phyloP scores from a whole-genome alignment of 2,888 invertebrate genomes.

The Hermodice carunculata region DNA sequence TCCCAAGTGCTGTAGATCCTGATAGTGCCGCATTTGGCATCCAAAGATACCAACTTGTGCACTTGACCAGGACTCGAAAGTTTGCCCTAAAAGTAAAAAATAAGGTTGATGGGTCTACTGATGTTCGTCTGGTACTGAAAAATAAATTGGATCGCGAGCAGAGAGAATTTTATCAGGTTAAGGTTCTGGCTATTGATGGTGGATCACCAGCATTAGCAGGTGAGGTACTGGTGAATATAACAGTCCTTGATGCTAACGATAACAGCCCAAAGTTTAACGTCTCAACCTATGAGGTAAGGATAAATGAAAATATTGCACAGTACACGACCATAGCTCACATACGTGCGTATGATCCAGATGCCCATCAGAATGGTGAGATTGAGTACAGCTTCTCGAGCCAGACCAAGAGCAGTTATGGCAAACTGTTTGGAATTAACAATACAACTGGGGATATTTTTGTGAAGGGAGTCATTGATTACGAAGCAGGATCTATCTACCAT shows the following conservation, averaged over 20 bases:
- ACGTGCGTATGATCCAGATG: constrained; percentile 17
- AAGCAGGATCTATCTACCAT: constrained; percentile 18
- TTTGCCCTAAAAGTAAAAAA: constrained; percentile 12
- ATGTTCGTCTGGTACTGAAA: constrained; percentile 52
- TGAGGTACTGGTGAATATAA: constrained; percentile 20
- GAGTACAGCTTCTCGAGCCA: constrained; percentile 31
- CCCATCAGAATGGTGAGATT: constrained; percentile 16
- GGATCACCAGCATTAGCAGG: constrained; percentile 17
- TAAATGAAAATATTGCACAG: constrained; percentile 8
- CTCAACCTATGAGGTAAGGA: constrained; percentile 14
- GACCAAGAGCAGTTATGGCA: constrained; percentile 33
- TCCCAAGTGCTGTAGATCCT: constrained; percentile 38
- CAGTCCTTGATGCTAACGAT: constrained; percentile 27
- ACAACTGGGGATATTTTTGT: constrained; percentile 36
- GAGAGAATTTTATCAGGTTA: constrained; percentile 45
- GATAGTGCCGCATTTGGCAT: constrained; percentile 36
- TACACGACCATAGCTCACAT: constrained; percentile 12
- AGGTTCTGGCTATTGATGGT: constrained; percentile 22
- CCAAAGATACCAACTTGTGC: constrained; percentile 32
- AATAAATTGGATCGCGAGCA: constrained; percentile 52
- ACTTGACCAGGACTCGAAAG: too few species aligned
- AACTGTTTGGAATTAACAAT: constrained; percentile 32
- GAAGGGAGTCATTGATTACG: constrained; percentile 24
- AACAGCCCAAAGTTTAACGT: constrained; percentile 21
- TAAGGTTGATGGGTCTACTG: constrained; percentile 39